Evolutionary conservation across 2,113 vertebrate species (phyloP).

Genomic region (Scolopax mira): DNA sequence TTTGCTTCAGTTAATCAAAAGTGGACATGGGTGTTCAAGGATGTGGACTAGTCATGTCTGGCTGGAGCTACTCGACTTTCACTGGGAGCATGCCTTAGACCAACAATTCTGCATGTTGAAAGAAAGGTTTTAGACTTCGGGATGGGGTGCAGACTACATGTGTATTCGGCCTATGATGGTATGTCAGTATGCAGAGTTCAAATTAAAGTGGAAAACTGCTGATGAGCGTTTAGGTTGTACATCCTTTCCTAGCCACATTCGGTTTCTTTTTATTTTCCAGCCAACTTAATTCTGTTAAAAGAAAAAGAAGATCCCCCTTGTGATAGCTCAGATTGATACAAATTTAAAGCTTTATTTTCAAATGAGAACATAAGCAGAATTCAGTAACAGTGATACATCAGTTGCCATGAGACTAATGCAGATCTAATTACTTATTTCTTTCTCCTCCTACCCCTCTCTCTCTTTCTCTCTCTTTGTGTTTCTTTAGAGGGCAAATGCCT

Average conservation of each 20-base stretch:
- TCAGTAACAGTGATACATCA: slow-evolving; percentile 63
- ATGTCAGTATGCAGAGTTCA: slow-evolving; percentile 63
- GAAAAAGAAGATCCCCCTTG: slow-evolving; percentile 52
- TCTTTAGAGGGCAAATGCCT: slow-evolving; percentile 72
- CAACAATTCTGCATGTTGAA: slow-evolving; percentile 56
- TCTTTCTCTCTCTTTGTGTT: slow-evolving; percentile 39
- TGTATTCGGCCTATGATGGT: slow-evolving; percentile 41
- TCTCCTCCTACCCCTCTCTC: slow-evolving; percentile 62
- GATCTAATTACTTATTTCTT: slow-evolving; percentile 49
- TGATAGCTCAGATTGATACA: slow-evolving; percentile 64
- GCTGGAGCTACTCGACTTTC: slow-evolving; percentile 62
- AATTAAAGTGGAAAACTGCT: slow-evolving; percentile 65
- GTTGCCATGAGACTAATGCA: slow-evolving; percentile 69
- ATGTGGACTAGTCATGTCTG: slow-evolving; percentile 72
- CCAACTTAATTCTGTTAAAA: slow-evolving; percentile 53
- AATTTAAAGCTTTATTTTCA: slow-evolving; percentile 41
- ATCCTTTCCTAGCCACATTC: slow-evolving; percentile 56
- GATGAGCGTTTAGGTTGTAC: slow-evolving; percentile 62
- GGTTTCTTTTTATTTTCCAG: slow-evolving; percentile 40
- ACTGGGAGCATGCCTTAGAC: slow-evolving; percentile 78
- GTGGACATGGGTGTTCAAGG: slow-evolving; percentile 71
- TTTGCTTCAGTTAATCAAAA: slow-evolving; percentile 77
- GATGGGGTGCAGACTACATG: slow-evolving; percentile 59
- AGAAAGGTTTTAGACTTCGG: slow-evolving; percentile 49
- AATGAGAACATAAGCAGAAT: slow-evolving; percentile 47